Base-by-base conservation (phyloP, 2,888 invertebrate genomes). In the Sialis fuliginosa region DNA sequence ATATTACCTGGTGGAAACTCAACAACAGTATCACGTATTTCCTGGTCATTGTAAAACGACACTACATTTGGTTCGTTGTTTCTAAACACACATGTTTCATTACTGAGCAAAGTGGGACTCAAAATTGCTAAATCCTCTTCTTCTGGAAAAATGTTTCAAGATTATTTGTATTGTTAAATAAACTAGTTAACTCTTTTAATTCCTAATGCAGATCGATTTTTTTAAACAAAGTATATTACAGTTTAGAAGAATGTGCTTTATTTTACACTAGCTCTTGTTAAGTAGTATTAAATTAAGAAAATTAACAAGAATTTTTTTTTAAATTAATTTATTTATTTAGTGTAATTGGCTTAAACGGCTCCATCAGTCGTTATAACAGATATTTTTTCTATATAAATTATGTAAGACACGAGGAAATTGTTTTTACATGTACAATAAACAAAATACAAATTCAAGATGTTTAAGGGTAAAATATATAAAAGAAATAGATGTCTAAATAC, bases 51-150 rank as follows among this genome's bases (percentile, higher is more conserved):
- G 59, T 78, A 82, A 62, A 88, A 89, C 0, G 85, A 81, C 0
- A 84, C 80, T 0, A 88, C 81, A 58, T 86, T 79, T 0, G 77
- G 79, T 54, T 88, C 86, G 45, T 82, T 80, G 56, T 85, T 87
- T 30, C 74, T 69, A 59, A 80, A 88, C 1, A 77, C 70, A 55
- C 88, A 89, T 9, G 82, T 80, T 54, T 79, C 79, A 60, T 86
- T 86, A 56, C 57, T 60, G 50, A 57, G 39, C 9, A 13, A 12
- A 4, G 40, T 40, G 5, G 40, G 9, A 33, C 34, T 46, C 5
- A 46, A 10, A 7, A 42, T 22, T 12, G 33, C 30, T 41, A 46
- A 43, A 39, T 48, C 46, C 31, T 63, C 62, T 33, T 63, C 62
- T 31, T 58, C 52, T 55, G 62, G 62, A 62, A 52, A 49, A 46